Evolutionary conservation across 2,797 vertebrate genomes (phyloP), one percentile per base, ranked within the genome.

Genomic region (Acridotheres tristis): DNA sequence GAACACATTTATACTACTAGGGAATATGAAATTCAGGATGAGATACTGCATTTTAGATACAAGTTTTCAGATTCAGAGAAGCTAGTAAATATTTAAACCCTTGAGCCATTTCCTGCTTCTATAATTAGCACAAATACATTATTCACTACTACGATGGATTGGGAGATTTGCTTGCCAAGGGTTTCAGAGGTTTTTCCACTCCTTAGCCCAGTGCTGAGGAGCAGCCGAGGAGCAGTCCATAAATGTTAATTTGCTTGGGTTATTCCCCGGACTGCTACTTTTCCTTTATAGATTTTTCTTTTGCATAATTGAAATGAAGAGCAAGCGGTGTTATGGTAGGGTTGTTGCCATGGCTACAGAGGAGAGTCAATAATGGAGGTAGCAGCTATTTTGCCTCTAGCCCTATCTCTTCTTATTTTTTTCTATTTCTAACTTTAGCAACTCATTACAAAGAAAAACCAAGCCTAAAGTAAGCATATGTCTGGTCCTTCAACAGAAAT

Each of bases 231-330:
- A 75, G 18, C 42, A 80, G 43, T 11, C 47, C 58, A 58, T 27
- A 61, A 66, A 76, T 47, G 36, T 65, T 91, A 48, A 88, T 62
- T 83, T 83, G 15, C 62, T 57, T 36, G 43, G 22, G 14, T 55
- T 81, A 45, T 32, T 80, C 84, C 38, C 0, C 0, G 88, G 75
- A 57, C 68, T 89, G 61, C 45, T 77, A 3, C 18, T 84, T 90
- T 87, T 74, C 38, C n/a, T 48, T 87, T 72, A 68, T 1, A 63
- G 74, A 30, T 45, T 62, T 55, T 83, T 88, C 66, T 75, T 55
- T 38, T 13, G n/a, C 29, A 76, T 58, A 68, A 83, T 27, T 85
- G 78, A 82, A 94, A 73, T 63, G 50, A 92, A 85, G 95, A 89
- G 45, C 47, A 69, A 91, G 57, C 32, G 57, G 14, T 30, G 26